A percentile compares a stretch with the other conserved stretches of the same genome.
Conservation (phyloP, 1,140 invertebrate species). For the Hylaeus volcanicus region DNA sequence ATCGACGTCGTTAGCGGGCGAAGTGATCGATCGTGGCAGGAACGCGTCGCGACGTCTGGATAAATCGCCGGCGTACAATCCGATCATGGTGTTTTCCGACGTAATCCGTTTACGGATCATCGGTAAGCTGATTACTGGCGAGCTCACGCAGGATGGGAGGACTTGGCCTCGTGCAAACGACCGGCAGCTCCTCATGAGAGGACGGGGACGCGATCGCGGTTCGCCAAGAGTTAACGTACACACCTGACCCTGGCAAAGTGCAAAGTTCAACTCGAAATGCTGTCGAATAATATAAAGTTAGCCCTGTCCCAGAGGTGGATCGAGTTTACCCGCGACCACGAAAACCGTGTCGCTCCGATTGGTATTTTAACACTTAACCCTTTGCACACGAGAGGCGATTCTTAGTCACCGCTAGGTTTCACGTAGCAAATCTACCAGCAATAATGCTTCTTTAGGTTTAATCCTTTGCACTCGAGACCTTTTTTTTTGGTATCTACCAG, state of each 20-base stretch:
- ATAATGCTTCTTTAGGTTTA: too few relatives aligned
- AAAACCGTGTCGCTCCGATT: not conserved
- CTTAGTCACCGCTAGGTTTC: too few relatives aligned
- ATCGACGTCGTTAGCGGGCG: not conserved
- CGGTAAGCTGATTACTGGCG: slow-evolving; percentile 26
- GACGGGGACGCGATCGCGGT: not conserved
- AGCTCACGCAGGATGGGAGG: not conserved
- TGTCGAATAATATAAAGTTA: slow-evolving; percentile 29
- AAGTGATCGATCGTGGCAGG: not conserved
- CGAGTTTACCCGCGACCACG: not conserved
- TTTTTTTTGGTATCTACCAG: too few relatives aligned
- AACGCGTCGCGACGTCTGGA: not conserved
- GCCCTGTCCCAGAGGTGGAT: not conserved
- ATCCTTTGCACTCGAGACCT: too few relatives aligned
- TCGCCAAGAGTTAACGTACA: not conserved
- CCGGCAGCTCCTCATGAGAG: not conserved
- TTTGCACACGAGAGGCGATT: too few relatives aligned
- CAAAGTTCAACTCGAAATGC: slow-evolving; percentile 12
- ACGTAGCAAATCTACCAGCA: too few relatives aligned
- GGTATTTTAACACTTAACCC: too few relatives aligned
- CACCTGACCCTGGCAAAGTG: slow-evolving; percentile 2
- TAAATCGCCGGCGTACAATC: slow-evolving; percentile 9
- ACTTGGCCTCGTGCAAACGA: not conserved
- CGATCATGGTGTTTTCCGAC: not conserved
- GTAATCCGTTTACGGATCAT: slow-evolving; percentile 32